phyloP scores from a whole-genome alignment of 2,797 vertebrate species.

The Urocyon cinereoargenteus region DNA sequence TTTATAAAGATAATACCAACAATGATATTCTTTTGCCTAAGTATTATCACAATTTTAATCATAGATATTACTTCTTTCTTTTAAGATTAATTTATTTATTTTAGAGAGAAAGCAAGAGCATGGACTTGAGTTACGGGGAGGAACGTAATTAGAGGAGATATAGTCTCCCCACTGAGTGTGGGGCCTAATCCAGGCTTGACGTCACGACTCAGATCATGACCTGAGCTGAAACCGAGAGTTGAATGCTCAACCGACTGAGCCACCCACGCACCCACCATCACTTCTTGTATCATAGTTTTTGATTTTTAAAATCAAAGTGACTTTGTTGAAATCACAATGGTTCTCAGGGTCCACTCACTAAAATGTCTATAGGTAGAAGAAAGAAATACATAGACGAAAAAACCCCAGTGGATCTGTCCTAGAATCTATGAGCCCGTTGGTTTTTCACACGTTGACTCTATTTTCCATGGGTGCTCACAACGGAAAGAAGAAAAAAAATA shows the following conservation, averaged over 20 bases:
- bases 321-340: neutral
- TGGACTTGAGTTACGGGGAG: too few species aligned
- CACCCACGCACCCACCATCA: neutral
- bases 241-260: neutral
- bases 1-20: neutral
- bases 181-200: rapidly evolving
- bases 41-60: neutral
- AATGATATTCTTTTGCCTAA: neutral
- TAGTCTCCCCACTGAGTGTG: neutral
- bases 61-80: neutral
- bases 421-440: neutral
- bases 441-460: neutral
- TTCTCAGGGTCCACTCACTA: neutral
- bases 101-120: neutral
- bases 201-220: neutral
- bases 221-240: neutral
- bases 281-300: neutral
- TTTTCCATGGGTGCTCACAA: neutral
- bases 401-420: neutral
- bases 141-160: neutral
- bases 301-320: neutral
- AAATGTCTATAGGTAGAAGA: neutral
- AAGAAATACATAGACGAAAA: neutral
- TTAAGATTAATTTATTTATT: neutral
- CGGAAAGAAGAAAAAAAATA: neutral